Evolutionary conservation across 2,113 vertebrate genomes (phyloP).

Genomic region (Nicator chloris): DNA sequence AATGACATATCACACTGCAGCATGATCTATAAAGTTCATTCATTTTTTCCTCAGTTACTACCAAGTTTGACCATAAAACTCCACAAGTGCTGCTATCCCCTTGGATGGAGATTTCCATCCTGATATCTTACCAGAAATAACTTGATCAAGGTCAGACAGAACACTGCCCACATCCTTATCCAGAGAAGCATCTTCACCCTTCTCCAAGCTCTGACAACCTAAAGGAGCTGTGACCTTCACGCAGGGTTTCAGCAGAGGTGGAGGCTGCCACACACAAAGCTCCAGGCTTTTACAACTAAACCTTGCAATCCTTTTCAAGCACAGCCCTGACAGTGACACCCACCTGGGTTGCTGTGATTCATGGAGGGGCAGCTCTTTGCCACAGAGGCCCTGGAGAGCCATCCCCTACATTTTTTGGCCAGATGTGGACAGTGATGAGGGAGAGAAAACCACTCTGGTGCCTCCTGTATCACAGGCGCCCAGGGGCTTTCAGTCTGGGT

Average conservation of each 20-base stretch:
- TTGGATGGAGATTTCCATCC: neutral
- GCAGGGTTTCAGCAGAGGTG: neutral
- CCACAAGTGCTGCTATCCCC: neutral
- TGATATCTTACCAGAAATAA: neutral
- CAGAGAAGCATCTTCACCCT: neutral
- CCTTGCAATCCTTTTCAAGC: neutral
- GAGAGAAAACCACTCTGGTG: neutral
- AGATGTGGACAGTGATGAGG: neutral
- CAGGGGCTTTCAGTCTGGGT: neutral
- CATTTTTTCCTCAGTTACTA: neutral
- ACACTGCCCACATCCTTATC: neutral
- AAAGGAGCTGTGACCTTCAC: neutral
- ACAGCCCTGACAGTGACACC: neutral
- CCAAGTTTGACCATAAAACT: neutral
- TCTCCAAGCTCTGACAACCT: neutral
- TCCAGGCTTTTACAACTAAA: neutral
- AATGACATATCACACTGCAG: neutral
- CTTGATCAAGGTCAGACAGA: neutral
- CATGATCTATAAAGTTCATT: neutral
- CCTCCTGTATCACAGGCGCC: accelerated
- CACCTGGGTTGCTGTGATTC: neutral
- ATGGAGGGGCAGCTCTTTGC: neutral
- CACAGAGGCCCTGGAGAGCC: neutral
- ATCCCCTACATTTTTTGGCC: neutral
- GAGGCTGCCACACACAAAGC: neutral